Evolutionary conservation across 2,888 invertebrate genomes (phyloP).

Genomic region (Netelia melanura): DNA sequence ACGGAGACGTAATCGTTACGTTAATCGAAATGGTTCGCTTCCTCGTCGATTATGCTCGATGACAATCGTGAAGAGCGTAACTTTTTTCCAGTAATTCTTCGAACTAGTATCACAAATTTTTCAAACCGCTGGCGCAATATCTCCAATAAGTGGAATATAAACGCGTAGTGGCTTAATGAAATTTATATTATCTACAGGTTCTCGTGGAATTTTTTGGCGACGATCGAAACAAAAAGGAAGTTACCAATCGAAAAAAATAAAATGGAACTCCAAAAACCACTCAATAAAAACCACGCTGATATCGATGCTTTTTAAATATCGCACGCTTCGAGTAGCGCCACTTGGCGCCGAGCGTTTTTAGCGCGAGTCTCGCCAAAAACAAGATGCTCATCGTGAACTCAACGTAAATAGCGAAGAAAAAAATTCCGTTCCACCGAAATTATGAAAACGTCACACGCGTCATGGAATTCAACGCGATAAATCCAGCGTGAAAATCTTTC

Average conservation of each 20-base stretch:
- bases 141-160: too few relatives aligned
- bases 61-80: too few relatives aligned
- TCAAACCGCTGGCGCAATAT: not conserved
- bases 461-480: slow-evolving; percentile 6
- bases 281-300: slow-evolving; percentile 79
- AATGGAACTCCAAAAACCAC: slow-evolving; percentile 3
- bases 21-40: too few relatives aligned
- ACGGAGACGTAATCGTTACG: too few relatives aligned
- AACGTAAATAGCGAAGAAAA: not conserved
- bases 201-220: too few relatives aligned
- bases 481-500: not conserved
- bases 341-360: slow-evolving; percentile 75
- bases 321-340: slow-evolving; percentile 74
- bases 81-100: not conserved
- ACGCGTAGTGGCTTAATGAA: not conserved
- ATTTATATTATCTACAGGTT: slow-evolving; percentile 7
- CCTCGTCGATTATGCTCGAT: too few relatives aligned
- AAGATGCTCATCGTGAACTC: slow-evolving; percentile 75
- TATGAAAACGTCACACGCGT: not conserved
- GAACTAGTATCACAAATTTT: not conserved
- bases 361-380: slow-evolving; percentile 77
- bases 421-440: not conserved
- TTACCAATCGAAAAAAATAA: slow-evolving; percentile 4
- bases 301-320: slow-evolving; percentile 77
- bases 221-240: not conserved